Evolutionary conservation across 2,888 invertebrate genomes (phyloP), one percentile per base, ranked within the genome.

Genomic region (Agonopterix heracliana): DNA sequence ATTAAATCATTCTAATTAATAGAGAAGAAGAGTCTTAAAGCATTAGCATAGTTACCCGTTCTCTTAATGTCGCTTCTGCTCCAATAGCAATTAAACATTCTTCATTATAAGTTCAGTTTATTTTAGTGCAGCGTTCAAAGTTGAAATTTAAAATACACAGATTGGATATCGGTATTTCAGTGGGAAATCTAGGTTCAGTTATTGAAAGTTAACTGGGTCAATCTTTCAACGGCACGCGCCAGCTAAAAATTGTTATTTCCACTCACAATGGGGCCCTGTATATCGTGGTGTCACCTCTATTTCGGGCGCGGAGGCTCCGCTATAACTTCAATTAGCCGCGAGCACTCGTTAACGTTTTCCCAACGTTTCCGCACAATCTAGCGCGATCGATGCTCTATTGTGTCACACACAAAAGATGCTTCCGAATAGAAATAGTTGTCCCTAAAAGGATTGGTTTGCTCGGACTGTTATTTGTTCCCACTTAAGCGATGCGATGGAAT

Each of bases 341-440:
- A 26, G 56, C 51, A 68, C 71, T 82, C 78, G 82, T 82, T 81
- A 81, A 71, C 71, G 77, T 75, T 78, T 68, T 61, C 74, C 64
- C 68, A 72, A 67, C 68, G 65, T 78, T 79, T 78, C 74, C 74
- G 74, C 65, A 64, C 68, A 72, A 74, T 75, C 74, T 68, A 61
- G 66, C 78, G 79, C 78, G 79, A 82, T 82, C 78, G 79, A 83
- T 82, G 81, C 72, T 65, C 82, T 71, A 83, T 85, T 85, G 84
- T 83, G 70, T 71, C 74, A 71, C 66, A 69, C 68, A 82, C 82
- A 82, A 82, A 83, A 81, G 80, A 78, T 76, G 74, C 78, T 68
- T 70, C 77, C 74, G 76, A 72, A 78, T 77, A 75, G 78, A 73
- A 80, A 78, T 78, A 66, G 64, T 66, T 68, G 65, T 60, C 81